These are phyloP conservation scores for Epinephelus malabaricus DNA, from an alignment of 2,797 vertebrate species.

Conservation along the genomic window DNA sequence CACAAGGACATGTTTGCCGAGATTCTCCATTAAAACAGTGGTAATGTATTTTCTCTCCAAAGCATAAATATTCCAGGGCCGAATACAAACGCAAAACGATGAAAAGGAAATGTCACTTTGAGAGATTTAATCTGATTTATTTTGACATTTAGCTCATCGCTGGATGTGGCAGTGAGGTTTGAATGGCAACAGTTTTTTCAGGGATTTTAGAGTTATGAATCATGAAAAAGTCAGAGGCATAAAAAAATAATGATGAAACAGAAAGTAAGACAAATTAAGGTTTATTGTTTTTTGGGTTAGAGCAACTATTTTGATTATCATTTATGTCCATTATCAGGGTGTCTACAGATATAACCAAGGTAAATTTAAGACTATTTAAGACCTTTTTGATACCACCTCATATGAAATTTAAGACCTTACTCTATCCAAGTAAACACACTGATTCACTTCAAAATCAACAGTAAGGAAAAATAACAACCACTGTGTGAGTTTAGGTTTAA, in stretches of 20 bases:
- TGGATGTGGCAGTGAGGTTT: neutral
- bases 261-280: neutral
- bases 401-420: no score
- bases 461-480: no score
- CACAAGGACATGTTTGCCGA: slow-evolving; percentile 29
- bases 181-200: neutral
- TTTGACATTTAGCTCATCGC: neutral
- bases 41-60: slow-evolving; percentile 13
- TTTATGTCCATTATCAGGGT: neutral
- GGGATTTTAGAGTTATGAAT: neutral
- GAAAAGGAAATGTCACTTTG: neutral
- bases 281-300: no score
- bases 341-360: no score
- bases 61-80: slow-evolving; percentile 24
- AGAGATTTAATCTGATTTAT: slow-evolving; percentile 4
- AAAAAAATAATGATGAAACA: neutral
- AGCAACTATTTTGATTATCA: neutral
- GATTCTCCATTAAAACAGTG: slow-evolving; percentile 38
- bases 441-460: no score
- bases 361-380: no score
- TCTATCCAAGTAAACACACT: no score
- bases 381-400: no score
- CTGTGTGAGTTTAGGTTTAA: no score
- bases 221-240: neutral
- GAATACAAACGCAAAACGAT: slow-evolving; percentile 4